Percentiles rank a stretch among this genome's conserved stretches.
These are phyloP conservation scores for Turritopsis dohrnii DNA, from an alignment of 30 jellyfish, hydroid and myxozoan genomes.

Conservation along the genomic window DNA sequence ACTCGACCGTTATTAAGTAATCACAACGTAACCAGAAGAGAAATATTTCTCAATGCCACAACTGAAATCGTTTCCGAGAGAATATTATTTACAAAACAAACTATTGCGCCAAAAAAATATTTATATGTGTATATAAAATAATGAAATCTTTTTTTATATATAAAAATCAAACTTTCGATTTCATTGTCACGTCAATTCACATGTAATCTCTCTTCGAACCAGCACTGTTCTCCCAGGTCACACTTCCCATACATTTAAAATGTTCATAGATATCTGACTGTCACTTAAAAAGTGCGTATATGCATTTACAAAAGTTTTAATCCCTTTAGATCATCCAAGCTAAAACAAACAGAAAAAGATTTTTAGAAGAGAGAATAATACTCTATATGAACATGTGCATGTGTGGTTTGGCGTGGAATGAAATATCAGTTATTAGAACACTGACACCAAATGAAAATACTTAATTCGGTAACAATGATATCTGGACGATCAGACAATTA, in stretches of 20 bases:
- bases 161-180: not conserved
- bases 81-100: not conserved
- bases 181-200: not conserved
- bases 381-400: not conserved
- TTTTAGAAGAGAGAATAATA: not conserved
- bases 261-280: not conserved
- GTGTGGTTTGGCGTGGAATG: not conserved
- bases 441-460: too few relatives aligned
- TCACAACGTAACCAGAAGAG: not conserved
- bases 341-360: not conserved
- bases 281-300: not conserved
- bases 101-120: not conserved
- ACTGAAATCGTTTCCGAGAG: not conserved
- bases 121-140: not conserved
- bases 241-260: not conserved
- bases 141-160: too few relatives aligned
- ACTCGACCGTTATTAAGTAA: not conserved
- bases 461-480: too few relatives aligned
- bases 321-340: not conserved
- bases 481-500: too few relatives aligned
- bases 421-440: too few relatives aligned
- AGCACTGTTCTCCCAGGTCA: not conserved
- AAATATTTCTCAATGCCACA: not conserved
- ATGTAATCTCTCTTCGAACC: not conserved
- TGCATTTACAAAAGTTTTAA: not conserved